Base-by-base conservation (phyloP, 2,888 invertebrate genomes). In the Pachydiplax longipennis region DNA sequence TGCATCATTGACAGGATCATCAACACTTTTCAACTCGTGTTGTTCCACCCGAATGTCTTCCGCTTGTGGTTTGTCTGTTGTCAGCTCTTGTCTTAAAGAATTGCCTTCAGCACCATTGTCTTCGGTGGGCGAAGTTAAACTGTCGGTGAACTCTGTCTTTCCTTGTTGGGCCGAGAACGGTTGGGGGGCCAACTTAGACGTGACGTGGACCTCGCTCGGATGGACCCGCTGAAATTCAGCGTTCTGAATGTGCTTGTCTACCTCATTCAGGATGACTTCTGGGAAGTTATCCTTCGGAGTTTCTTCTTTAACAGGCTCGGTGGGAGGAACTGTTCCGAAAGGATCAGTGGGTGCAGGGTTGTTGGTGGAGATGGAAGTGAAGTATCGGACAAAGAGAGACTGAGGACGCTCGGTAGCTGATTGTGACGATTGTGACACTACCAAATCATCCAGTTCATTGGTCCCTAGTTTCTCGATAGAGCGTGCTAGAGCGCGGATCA, bases 401-500 rank as follows among this genome's bases (percentile, higher is more conserved):
- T 31, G 73, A 13, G 73, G 13, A 8, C 73, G 73, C 5, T 73
- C 73, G n/a, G 37, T 37, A n/a, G n/a, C n/a, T n/a, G n/a, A n/a
- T n/a, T n/a, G n/a, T n/a, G n/a, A n/a, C n/a, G 83, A 6, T 25
- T 40, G 18, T 4, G 37, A n/a, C n/a, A 6, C 61, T 31, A 8
- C 10, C 73, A n/a, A 35, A 22, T 87, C 87, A 61, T 65, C 87
- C 8, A 61, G 2, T n/a, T 37, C 61, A 40, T 87, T 61, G 22
- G 35, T 37, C 37, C 87, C 87, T 37, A 87, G 87, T 10, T 61
- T 87, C 37, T 87, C 58, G 31, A 87, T 58, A 2, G 87, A 87
- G 35, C 87, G 87, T 35, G 96, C 96, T 6, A 98, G 94, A 18
- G 97, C 97, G 94, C 96, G 96, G 8, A 97, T 94, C 80, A 97